Percentiles rank a stretch among this genome's conserved stretches.
These are phyloP conservation scores for Athene cunicularia DNA, from an alignment of 2,113 vertebrate species.

Conservation along the genomic window DNA sequence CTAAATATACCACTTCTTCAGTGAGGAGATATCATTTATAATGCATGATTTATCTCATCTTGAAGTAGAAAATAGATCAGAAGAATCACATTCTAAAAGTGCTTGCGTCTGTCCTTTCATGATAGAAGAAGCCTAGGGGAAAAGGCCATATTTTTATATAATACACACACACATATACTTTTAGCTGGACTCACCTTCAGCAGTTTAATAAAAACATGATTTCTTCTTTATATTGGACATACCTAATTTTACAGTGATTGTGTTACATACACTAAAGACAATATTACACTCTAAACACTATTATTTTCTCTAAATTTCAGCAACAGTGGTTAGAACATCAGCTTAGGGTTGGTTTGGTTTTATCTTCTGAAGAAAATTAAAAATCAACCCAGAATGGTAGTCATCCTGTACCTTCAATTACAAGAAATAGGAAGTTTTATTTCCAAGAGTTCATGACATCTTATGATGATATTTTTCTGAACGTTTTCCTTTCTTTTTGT, in stretches of 20 bases:
- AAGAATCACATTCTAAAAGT: neutral
- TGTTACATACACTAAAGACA: neutral
- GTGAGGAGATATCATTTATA: neutral
- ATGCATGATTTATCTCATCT: neutral
- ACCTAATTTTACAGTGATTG: neutral
- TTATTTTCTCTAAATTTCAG: neutral
- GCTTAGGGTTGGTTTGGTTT: neutral
- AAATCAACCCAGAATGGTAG: accelerated
- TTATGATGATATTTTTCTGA: neutral
- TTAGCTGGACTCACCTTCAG: neutral
- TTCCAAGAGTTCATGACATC: neutral
- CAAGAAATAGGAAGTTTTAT: neutral
- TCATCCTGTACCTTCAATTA: neutral
- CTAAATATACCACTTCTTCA: neutral
- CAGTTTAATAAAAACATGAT: neutral
- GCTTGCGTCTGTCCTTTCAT: neutral
- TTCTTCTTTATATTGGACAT: neutral
- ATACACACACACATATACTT: accelerated
- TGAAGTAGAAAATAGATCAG: neutral
- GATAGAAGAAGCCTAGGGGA: neutral
- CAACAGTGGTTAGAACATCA: neutral
- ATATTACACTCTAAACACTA: neutral
- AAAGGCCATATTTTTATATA: neutral
- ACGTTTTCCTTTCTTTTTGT: neutral
- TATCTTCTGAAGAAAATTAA: neutral